phyloP scores from a whole-genome alignment of 2,888 invertebrate genomes.

The Andrena trimmerana region DNA sequence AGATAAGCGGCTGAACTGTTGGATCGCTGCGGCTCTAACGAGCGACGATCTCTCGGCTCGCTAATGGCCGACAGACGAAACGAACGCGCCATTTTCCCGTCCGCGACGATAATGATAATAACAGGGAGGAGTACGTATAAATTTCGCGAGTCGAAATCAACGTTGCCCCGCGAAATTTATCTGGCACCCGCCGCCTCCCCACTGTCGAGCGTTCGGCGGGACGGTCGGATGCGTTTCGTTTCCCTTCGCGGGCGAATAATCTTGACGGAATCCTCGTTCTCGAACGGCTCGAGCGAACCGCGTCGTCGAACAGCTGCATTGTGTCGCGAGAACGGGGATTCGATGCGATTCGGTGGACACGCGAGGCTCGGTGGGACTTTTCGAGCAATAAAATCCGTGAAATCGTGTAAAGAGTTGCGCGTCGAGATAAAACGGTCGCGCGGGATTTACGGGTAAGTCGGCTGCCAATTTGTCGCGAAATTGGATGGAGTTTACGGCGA shows the following conservation, averaged over 20 bases:
- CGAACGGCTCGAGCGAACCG: background rate
- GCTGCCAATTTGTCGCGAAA: slow-evolving; percentile 26
- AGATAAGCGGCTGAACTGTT: slow-evolving; percentile 21
- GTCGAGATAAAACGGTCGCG: slow-evolving; percentile 3
- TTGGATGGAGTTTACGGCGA: slow-evolving; percentile 21
- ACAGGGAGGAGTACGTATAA: slow-evolving; percentile 25
- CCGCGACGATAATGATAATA: slow-evolving; percentile 19
- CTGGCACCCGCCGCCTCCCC: background rate
- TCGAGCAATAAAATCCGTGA: slow-evolving; percentile 6
- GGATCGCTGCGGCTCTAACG: slow-evolving; percentile 13
- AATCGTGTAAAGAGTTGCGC: slow-evolving; percentile 10
- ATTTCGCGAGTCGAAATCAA: slow-evolving; percentile 21
- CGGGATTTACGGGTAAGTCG: slow-evolving; percentile 12
- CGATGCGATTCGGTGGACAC: background rate
- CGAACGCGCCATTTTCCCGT: background rate
- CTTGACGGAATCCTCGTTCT: background rate
- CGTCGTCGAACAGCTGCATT: background rate
- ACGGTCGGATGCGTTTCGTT: too few species aligned
- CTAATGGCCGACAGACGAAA: slow-evolving; percentile 13
- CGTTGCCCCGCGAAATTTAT: background rate
- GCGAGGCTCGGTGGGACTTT: background rate
- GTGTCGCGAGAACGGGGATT: background rate
- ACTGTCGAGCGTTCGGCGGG: background rate
- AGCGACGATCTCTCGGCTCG: slow-evolving; percentile 21
- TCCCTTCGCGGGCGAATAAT: background rate